These are phyloP conservation scores for Xiphorhynchus elegans DNA, from an alignment of 2,113 vertebrate genomes.

Conservation along the genomic window DNA sequence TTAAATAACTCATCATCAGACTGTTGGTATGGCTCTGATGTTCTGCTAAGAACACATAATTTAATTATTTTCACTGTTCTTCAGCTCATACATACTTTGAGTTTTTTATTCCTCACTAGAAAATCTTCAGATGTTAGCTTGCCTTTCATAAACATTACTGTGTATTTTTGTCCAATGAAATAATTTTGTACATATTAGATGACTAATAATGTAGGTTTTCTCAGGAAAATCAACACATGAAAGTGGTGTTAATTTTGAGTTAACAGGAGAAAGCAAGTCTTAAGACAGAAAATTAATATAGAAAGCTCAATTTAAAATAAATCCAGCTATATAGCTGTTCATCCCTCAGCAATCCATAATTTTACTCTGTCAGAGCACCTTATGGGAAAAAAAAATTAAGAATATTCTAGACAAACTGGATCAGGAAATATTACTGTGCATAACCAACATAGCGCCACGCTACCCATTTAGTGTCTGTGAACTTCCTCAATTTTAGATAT, in stretches of 20 bases:
- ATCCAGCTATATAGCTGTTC: background rate
- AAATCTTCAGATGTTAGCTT: background rate
- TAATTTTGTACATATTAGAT: background rate
- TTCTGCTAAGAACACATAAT: background rate
- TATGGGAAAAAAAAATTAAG: background rate
- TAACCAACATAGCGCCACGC: background rate
- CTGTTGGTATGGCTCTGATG: background rate
- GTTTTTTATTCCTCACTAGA: background rate
- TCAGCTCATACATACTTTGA: background rate
- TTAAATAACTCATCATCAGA: background rate
- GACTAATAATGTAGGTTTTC: background rate
- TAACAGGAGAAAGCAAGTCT: background rate
- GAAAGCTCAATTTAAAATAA: background rate
- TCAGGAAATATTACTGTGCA: background rate
- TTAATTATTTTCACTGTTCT: background rate
- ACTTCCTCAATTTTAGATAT: background rate
- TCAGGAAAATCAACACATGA: background rate
- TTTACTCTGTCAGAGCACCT: background rate
- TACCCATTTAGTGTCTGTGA: background rate
- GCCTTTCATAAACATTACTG: background rate
- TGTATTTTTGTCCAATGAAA: background rate
- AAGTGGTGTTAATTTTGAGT: background rate
- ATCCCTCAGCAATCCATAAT: background rate
- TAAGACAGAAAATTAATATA: background rate
- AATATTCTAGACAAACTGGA: background rate